These are phyloP conservation scores for Oithona nana DNA, from an alignment of 2,888 invertebrate species.

Conservation along the genomic window DNA sequence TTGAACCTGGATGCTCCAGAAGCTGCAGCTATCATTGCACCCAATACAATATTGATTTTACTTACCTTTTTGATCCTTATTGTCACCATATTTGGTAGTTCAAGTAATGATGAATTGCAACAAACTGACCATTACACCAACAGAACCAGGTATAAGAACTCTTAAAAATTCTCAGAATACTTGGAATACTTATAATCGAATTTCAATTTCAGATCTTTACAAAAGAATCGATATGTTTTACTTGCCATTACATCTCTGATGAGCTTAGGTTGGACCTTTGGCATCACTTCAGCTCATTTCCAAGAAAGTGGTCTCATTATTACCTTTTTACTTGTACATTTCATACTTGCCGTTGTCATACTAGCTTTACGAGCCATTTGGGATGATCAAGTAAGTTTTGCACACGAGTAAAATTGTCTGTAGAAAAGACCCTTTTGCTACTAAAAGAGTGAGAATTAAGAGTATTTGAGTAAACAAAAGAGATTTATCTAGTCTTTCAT, in stretches of 20 bases:
- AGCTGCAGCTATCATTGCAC: background rate
- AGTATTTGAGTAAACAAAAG: too few species aligned
- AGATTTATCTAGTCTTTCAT: too few species aligned
- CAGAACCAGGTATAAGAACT: background rate
- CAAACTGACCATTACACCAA: background rate
- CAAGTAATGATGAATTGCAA: background rate
- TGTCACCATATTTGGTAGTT: background rate
- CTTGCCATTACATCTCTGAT: background rate
- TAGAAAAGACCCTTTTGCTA: too few species aligned
- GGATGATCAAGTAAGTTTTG: constrained; percentile 1
- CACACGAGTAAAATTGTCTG: too few species aligned
- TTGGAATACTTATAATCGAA: background rate
- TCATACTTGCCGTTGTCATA: background rate
- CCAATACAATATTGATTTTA: background rate
- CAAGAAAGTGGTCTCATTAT: background rate
- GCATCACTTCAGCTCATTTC: constrained; percentile 2
- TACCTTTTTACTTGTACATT: background rate
- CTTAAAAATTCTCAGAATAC: background rate
- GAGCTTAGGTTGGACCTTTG: background rate
- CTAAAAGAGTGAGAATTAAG: too few species aligned
- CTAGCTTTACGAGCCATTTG: background rate
- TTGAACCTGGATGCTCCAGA: background rate
- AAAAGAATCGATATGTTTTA: background rate
- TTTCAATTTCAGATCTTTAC: background rate
- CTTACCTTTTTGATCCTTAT: background rate